Conservation (phyloP, 2,888 invertebrate species). For the Dascillus cervinus region DNA sequence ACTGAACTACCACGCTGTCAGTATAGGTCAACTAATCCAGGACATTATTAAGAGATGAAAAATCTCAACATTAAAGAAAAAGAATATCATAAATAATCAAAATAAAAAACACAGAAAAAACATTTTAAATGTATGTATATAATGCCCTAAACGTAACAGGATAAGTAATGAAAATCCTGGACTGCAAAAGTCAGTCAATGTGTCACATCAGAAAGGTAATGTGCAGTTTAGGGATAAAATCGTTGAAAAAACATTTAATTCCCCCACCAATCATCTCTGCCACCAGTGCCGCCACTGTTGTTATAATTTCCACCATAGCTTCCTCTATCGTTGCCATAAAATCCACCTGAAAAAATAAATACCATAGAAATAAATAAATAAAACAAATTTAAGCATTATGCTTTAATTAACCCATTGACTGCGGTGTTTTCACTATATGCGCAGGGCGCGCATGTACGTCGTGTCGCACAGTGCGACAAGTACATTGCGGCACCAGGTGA, state of each 20-base stretch:
- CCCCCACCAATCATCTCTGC: conserved; percentile 40
- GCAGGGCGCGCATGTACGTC: too few relatives aligned
- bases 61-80: conserved; percentile 12
- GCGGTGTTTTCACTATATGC: too few relatives aligned
- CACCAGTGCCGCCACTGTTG: conserved; percentile 27
- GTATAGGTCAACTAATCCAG: conserved; percentile 9
- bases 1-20: conserved; percentile 10
- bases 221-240: conserved; percentile 13
- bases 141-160: conserved; percentile 16
- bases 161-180: conserved; percentile 13
- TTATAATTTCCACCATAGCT: conserved; percentile 39
- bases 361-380: background rate
- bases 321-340: conserved; percentile 34
- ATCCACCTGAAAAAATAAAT: conserved; percentile 30
- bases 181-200: conserved; percentile 9
- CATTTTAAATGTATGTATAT: conserved; percentile 12
- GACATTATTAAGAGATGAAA: conserved; percentile 13
- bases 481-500: too few relatives aligned
- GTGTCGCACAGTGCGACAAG: too few relatives aligned
- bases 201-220: conserved; percentile 8
- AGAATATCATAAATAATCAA: conserved; percentile 5
- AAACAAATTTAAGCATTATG: background rate
- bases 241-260: conserved; percentile 20
- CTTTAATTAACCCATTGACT: too few relatives aligned
- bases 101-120: conserved; percentile 9